phyloP scores from a whole-genome alignment of 2,113 vertebrate species.

The Pagrus major region DNA sequence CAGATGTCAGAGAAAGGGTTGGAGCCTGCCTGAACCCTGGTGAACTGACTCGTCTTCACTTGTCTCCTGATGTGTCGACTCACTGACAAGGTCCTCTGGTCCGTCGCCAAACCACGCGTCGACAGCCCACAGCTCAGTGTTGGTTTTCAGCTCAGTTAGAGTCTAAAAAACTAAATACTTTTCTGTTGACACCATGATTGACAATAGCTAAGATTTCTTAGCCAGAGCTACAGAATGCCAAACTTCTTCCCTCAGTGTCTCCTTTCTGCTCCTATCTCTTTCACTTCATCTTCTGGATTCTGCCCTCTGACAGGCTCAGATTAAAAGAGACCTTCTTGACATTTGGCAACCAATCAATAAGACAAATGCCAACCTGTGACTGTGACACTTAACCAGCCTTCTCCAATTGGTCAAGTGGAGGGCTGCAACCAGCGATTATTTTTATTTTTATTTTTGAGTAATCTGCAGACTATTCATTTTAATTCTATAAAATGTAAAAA shows the following conservation, averaged over 20 bases:
- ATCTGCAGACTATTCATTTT: no score
- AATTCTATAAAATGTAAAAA: no score
- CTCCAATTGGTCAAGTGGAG: no score
- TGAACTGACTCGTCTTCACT: neutral
- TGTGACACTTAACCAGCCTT: neutral
- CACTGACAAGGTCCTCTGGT: neutral
- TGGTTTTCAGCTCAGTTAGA: neutral
- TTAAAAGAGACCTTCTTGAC: neutral
- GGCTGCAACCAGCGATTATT: no score
- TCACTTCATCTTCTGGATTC: neutral
- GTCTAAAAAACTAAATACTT: neutral
- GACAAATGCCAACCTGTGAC: neutral
- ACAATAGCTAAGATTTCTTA: neutral
- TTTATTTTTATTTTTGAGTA: no score
- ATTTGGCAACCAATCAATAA: neutral
- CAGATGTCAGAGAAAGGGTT: neutral
- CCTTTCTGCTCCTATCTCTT: neutral
- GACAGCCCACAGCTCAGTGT: neutral
- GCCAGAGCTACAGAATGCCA: neutral
- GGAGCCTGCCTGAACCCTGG: neutral
- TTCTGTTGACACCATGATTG: neutral
- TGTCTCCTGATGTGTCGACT: neutral
- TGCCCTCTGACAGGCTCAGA: neutral
- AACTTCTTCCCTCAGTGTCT: neutral
- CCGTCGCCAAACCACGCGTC: neutral